These are phyloP conservation scores for Lepidurus apus DNA, from an alignment of 1,140 invertebrate genomes.

Conservation along the genomic window DNA sequence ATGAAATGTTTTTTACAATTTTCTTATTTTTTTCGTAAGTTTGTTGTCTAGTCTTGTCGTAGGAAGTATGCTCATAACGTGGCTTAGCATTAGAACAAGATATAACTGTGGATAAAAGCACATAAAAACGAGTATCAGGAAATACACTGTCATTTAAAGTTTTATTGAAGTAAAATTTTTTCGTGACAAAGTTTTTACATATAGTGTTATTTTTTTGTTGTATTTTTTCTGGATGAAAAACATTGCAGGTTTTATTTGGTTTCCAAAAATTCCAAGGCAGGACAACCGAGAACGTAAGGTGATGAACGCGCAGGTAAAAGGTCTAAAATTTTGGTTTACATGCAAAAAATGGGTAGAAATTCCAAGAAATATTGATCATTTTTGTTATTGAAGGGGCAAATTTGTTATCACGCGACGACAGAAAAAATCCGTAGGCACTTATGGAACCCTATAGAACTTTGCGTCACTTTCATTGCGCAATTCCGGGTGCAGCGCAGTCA, in stretches of 20 bases:
- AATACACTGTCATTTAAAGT: not conserved
- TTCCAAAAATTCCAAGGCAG: not conserved
- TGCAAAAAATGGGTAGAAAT: conserved; percentile 19
- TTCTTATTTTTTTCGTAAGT: not conserved
- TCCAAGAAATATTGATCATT: not conserved
- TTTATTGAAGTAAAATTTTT: not conserved
- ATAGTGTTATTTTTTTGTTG: no score
- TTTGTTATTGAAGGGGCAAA: not conserved
- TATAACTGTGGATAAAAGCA: not conserved
- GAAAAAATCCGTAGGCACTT: conserved; percentile 9
- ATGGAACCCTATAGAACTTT: not conserved
- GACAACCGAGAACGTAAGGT: not conserved
- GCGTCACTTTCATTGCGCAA: not conserved
- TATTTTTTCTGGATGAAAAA: no score
- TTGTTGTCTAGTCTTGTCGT: not conserved
- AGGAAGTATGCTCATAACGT: not conserved
- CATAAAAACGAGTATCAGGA: not conserved
- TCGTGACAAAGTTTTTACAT: no score
- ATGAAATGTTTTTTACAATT: not conserved
- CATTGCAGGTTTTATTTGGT: no score
- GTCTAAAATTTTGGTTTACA: not conserved
- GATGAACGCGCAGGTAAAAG: not conserved
- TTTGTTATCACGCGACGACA: not conserved
- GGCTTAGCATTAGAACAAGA: not conserved
- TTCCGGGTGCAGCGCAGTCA: not conserved